Evolutionary conservation across 2,888 invertebrate species (phyloP).

Genomic region (Steinernema carpocapsae): DNA sequence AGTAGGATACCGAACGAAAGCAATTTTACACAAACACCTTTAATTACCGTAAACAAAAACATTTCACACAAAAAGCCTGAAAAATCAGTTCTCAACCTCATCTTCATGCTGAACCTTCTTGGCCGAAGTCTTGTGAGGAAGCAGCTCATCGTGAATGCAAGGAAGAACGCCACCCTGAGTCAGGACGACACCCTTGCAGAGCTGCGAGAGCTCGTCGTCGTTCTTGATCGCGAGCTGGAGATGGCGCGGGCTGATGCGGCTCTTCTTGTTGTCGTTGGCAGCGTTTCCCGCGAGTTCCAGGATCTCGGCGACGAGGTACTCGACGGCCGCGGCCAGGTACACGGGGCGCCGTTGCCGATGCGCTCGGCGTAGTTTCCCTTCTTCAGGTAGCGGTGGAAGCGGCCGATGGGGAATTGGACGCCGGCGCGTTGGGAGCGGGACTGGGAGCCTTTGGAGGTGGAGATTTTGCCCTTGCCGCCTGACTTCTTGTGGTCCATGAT

Average conservation of each 20-base stretch:
- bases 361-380: constrained; percentile 29
- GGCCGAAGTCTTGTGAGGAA: neutral
- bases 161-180: constrained; percentile 7
- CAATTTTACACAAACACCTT: too few relatives aligned
- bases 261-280: constrained; percentile 12
- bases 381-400: constrained; percentile 2
- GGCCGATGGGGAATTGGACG: constrained; percentile 4
- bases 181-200: neutral
- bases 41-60: too few relatives aligned
- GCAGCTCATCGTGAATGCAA: neutral
- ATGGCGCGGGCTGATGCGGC: constrained; percentile 5
- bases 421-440: neutral
- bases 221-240: neutral
- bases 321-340: constrained; percentile 19
- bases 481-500: neutral
- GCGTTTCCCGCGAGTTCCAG: constrained; percentile 18
- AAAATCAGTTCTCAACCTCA: too few relatives aligned
- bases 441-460: neutral
- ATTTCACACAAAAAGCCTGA: too few relatives aligned
- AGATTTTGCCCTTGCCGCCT: neutral
- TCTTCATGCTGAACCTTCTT: neutral
- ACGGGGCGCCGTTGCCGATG: constrained; percentile 16
- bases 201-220: neutral
- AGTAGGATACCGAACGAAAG: too few relatives aligned
- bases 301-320: constrained; percentile 17